Evolutionary conservation across 1,140 invertebrate genomes (phyloP).

Genomic region (Rhagoletis pomonella): DNA sequence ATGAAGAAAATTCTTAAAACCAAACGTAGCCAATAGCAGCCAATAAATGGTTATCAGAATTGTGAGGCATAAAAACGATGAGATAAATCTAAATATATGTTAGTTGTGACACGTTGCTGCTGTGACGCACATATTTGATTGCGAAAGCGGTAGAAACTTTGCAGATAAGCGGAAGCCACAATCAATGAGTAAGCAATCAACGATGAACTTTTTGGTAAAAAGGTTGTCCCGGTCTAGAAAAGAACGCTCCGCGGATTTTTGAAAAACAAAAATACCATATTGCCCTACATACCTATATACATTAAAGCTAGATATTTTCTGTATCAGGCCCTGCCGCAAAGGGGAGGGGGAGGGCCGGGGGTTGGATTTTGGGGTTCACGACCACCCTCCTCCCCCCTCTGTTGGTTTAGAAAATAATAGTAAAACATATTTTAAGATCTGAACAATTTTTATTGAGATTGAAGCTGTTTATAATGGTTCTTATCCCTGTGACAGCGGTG

Average conservation of each 20-base stretch:
- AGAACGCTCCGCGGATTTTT: background rate
- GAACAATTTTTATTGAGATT: too few relatives aligned
- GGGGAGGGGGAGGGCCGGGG: too few relatives aligned
- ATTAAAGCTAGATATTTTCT: too few relatives aligned
- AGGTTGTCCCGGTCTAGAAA: background rate
- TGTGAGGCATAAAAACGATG: background rate
- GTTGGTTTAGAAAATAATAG: too few relatives aligned
- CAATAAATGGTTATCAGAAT: background rate
- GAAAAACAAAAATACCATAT: background rate
- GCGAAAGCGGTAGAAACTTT: background rate
- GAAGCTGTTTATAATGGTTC: too few relatives aligned
- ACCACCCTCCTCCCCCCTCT: too few relatives aligned
- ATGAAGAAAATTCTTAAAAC: constrained; percentile 21
- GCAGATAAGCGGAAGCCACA: constrained; percentile 25
- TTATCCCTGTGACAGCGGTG: too few relatives aligned
- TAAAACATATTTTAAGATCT: too few relatives aligned
- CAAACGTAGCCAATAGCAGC: background rate
- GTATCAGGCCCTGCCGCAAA: too few relatives aligned
- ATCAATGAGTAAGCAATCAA: constrained; percentile 9
- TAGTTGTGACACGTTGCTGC: background rate
- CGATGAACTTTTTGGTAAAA: background rate
- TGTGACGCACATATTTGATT: constrained; percentile 6
- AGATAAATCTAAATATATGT: background rate
- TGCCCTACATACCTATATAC: too few relatives aligned
- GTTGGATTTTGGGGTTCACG: too few relatives aligned